Base-by-base conservation (phyloP, 2,113 vertebrate species). In the Micromys minutus region DNA sequence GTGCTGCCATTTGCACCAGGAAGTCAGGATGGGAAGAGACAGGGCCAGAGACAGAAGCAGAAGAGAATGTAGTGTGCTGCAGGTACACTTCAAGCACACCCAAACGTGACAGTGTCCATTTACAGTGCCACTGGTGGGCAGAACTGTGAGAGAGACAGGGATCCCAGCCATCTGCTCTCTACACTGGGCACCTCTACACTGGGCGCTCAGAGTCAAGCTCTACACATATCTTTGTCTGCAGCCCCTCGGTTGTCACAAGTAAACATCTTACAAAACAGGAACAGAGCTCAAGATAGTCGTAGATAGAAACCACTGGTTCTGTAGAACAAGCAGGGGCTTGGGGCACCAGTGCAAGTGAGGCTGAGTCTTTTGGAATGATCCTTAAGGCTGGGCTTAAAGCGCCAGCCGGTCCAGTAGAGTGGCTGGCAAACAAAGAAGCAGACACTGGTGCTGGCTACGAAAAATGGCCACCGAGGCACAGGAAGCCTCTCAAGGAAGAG, bases 51-150 rank as follows among this genome's bases (percentile, higher is more conserved):
- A 91, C 12, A 50, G 39, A 61, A 22, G 17, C 1, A 17, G 83
- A 90, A 84, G 6, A 34, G 52, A 50, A 10, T 2, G 0, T 0
- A 12, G 16, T 83, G 17, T 0, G 0, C 31, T 26, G 42, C 65
- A 71, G 36, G 7, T 19, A 16, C 13, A 21, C 39, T 31, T 15
- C 57, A 22, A 36, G 74, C 52, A 3, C 1, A n/a, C 2, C 1
- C 7, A 55, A 7, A 69, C 34, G 42, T 6, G 24, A 19, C 81
- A 11, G 16, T 89, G 72, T 63, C 57, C 31, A 36, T 12, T 63
- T 71, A 72, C 13, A 69, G 22, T 24, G 45, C 61, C 22, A 2
- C 13, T 3, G n/a, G 59, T 65, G 26, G 39, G 42, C 8, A 13
- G 83, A 65, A 17, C 81, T 87, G 1, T 0, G 16, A 65, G 84